Percentiles rank a stretch among this genome's conserved stretches.
phyloP scores from a whole-genome alignment of 2,113 vertebrate species.

The Hirundichthys speculiger region DNA sequence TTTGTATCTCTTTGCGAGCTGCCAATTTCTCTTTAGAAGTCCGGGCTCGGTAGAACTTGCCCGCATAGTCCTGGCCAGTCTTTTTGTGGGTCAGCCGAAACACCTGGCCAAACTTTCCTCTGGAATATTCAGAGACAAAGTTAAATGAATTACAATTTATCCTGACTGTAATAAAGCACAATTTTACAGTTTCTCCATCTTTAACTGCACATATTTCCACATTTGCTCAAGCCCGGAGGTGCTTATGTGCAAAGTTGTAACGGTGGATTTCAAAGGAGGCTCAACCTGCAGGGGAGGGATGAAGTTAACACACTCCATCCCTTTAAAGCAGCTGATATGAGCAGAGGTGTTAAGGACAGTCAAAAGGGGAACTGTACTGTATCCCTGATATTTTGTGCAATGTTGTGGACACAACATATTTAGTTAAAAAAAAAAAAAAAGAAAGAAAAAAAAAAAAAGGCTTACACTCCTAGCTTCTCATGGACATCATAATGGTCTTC shows the following conservation, averaged over 20 bases:
- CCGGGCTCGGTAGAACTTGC: conserved; percentile 84
- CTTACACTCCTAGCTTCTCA: conserved; percentile 89
- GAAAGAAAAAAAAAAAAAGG: neutral
- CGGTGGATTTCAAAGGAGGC: too few species aligned
- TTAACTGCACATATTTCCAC: too few species aligned
- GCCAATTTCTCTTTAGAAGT: conserved; percentile 74
- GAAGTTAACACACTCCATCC: too few species aligned
- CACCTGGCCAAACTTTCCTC: conserved; percentile 87
- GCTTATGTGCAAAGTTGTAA: too few species aligned
- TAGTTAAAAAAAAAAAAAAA: neutral
- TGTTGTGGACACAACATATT: too few species aligned
- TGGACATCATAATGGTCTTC: conserved; percentile 80
- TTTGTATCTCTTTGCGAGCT: conserved; percentile 81
- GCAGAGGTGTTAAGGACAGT: too few species aligned
- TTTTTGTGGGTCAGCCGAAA: conserved; percentile 83
- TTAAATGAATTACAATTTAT: neutral
- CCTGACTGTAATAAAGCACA: neutral
- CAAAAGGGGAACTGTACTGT: too few species aligned
- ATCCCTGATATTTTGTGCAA: too few species aligned
- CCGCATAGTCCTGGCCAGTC: conserved; percentile 78
- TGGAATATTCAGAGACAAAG: conserved; percentile 47
- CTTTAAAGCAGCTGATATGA: too few species aligned
- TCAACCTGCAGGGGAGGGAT: too few species aligned
- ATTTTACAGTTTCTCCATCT: too few species aligned
- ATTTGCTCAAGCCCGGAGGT: too few species aligned